A percentile compares a stretch with the other conserved stretches of the same genome.
phyloP scores from a whole-genome alignment of 1,140 invertebrate genomes.

The Teleogryllus occipitalis region DNA sequence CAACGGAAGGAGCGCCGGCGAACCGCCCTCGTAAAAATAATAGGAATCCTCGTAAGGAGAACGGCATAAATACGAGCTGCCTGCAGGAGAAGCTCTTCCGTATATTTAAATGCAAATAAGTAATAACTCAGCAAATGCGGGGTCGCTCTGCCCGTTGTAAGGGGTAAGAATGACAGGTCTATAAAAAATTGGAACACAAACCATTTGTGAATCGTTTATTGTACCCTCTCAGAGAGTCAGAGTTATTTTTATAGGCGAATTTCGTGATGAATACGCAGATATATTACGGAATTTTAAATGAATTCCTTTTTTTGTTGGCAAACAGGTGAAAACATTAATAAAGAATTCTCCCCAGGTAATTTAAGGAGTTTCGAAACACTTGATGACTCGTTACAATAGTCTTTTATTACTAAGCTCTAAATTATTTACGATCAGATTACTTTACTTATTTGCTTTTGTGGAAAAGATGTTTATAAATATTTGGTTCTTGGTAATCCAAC shows the following conservation, averaged over 20 bases:
- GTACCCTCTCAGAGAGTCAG: background rate
- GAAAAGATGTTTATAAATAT: no score
- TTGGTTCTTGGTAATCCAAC: no score
- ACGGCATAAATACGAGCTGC: background rate
- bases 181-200: background rate
- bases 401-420: background rate
- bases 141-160: background rate
- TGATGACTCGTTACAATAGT: background rate
- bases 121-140: background rate
- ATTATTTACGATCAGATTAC: background rate
- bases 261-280: background rate
- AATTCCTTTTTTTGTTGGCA: background rate
- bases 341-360: background rate
- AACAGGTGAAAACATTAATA: no score
- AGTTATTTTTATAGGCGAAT: background rate
- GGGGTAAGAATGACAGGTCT: background rate
- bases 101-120: slow-evolving; percentile 6
- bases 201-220: background rate
- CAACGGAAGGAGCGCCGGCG: background rate
- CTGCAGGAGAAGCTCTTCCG: background rate
- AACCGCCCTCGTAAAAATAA: background rate
- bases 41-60: background rate
- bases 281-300: background rate
- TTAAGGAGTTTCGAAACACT: background rate
- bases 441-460: no score